A percentile compares a stretch with the other conserved stretches of the same genome.
These are phyloP conservation scores for Crocodylus rhombifer DNA, from an alignment of 2,797 vertebrate genomes.

Conservation along the genomic window DNA sequence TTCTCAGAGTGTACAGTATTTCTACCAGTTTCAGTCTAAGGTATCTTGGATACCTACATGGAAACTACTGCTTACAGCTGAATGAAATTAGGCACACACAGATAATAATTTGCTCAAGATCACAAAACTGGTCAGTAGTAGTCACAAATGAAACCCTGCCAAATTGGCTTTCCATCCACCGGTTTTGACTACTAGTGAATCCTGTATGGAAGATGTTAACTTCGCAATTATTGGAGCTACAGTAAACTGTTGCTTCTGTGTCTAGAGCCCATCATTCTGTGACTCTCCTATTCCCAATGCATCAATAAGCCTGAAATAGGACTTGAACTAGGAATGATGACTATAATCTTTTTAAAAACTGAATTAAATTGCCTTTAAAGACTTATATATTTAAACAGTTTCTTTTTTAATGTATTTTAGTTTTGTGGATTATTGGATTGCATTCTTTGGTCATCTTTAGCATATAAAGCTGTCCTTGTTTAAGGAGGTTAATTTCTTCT, in stretches of 20 bases:
- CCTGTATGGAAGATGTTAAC: not conserved
- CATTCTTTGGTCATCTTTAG: not conserved
- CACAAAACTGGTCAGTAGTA: not conserved
- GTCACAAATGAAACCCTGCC: not conserved
- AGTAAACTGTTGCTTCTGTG: accelerated
- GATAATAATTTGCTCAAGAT: not conserved
- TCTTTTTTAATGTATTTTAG: not conserved
- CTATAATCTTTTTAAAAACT: not conserved
- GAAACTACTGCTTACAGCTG: not conserved
- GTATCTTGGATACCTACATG: not conserved
- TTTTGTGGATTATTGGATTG: not conserved
- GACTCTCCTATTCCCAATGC: not conserved
- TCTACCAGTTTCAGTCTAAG: not conserved
- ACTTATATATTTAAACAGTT: not conserved
- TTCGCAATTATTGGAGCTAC: not conserved
- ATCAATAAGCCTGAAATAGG: not conserved
- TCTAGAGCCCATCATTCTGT: not conserved
- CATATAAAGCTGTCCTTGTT: not conserved
- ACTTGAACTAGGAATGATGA: not conserved
- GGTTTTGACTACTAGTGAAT: not conserved
- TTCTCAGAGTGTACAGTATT: not conserved
- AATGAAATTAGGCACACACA: not conserved
- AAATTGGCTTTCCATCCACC: not conserved
- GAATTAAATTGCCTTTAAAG: not conserved
- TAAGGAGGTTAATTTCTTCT: not conserved